These are phyloP conservation scores for Poecilia gillii DNA, from an alignment of 2,797 vertebrate genomes.

Conservation along the genomic window DNA sequence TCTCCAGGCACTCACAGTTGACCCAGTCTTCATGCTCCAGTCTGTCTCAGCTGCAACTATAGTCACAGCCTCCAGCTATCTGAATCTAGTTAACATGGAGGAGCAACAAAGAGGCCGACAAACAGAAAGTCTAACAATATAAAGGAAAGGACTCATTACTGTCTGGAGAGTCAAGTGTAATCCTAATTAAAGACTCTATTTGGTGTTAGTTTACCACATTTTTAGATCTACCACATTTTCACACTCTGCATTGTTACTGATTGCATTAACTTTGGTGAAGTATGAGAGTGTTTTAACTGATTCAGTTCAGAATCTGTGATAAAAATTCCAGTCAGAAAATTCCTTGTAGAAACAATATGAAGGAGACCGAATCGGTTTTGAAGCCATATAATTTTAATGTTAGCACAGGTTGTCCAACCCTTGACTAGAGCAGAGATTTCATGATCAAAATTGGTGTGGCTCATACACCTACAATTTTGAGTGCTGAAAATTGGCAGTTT, in stretches of 20 bases:
- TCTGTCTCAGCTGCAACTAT: neutral
- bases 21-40: neutral
- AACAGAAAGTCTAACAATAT: neutral
- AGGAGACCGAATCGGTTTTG: neutral
- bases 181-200: neutral
- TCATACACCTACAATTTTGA: constrained; percentile 29
- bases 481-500: constrained; percentile 45
- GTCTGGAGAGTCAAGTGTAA: neutral
- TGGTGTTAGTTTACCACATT: neutral
- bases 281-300: neutral
- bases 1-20: neutral
- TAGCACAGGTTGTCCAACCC: neutral
- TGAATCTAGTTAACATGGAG: neutral
- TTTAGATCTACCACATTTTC: neutral
- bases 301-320: neutral
- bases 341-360: neutral
- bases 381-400: neutral
- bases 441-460: neutral
- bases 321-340: neutral
- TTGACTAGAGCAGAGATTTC: neutral
- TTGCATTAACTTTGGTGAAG: neutral
- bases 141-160: neutral
- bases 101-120: neutral
- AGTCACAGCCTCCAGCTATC: neutral
- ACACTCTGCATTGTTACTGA: neutral